Evolutionary conservation across 1,140 invertebrate genomes (phyloP), one percentile per base, ranked within the genome.

Genomic region (Cylas formicarius): DNA sequence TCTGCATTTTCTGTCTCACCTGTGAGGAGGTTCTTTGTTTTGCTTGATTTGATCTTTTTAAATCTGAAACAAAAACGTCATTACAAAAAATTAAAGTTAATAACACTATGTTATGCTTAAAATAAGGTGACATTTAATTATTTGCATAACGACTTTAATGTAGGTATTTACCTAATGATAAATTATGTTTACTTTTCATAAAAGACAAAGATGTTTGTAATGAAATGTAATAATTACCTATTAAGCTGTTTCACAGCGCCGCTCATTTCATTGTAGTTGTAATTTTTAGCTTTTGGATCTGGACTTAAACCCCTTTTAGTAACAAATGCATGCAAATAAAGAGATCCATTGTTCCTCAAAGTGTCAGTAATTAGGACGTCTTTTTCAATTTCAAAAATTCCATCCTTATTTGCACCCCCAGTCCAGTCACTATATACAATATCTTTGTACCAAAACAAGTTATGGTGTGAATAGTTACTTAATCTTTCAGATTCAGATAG

Each of bases 361-460:
- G 70, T 68, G 57, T 84, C 70, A 24, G 86, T 81, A 13, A 90
- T 74, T 36, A 70, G 71, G 44, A 91, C 75, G 43, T 70, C 75
- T 32, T 81, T 78, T 33, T 74, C 69, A 53, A 77, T 69, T n/a
- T 70, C 70, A 55, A 74, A 86, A 26, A 80, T 81, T 7, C 93
- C 92, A 75, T 98, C 91, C 14, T 70, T 68, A 67, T 86, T 74
- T 2, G 76, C 71, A 0, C 96, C 96, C 36, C 79, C 74, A 44
- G 69, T 71, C 95, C 95, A 99, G 67, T 98, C 94, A 7, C 94
- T 96, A 73, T 98, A 99, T 5, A 84, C 68, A 17, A 99, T 66
- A 55, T 80, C 76, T 65, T 95, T 77, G 20, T 78, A 70, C 94
- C 95, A 99, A 50, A 97, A 72, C 32, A 97, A 72, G 42, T 80